phyloP scores from a whole-genome alignment of 2,797 vertebrate genomes.

The Neoniphon sammara region DNA sequence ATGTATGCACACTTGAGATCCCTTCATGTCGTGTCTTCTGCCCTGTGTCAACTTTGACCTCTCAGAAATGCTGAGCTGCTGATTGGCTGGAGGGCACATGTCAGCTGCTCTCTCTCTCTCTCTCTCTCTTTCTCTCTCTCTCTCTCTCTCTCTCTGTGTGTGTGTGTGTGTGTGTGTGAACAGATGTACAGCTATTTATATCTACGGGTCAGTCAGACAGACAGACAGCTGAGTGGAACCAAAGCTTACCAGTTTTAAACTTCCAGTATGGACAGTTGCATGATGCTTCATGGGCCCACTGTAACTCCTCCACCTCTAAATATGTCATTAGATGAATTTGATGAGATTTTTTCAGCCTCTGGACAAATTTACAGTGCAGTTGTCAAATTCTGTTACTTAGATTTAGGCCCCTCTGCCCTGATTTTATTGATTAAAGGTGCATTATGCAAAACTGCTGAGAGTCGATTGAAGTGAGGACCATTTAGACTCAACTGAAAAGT shows the following conservation, averaged over 20 bases:
- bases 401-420: too few relatives aligned
- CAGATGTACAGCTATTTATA: conserved; percentile 79
- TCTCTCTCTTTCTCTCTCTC: too few relatives aligned
- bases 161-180: conserved; percentile 48
- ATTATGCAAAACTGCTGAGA: too few relatives aligned
- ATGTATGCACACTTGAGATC: conserved; percentile 27
- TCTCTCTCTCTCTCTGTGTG: conserved; percentile 18
- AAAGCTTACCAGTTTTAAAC: conserved; percentile 23
- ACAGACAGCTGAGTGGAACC: conserved; percentile 63
- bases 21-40: conserved; percentile 43
- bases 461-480: too few relatives aligned
- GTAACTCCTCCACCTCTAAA: not conserved
- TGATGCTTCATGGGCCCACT: not conserved
- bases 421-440: too few relatives aligned
- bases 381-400: too few relatives aligned
- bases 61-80: conserved; percentile 66
- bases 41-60: conserved; percentile 71
- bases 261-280: not conserved
- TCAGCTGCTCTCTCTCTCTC: too few relatives aligned
- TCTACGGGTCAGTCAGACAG: conserved; percentile 43
- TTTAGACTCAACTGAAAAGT: too few relatives aligned
- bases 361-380: too few relatives aligned
- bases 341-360: too few relatives aligned
- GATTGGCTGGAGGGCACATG: conserved; percentile 54
- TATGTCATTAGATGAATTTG: not conserved